Percentiles rank a stretch among this genome's conserved stretches.
phyloP scores from a whole-genome alignment of 2,113 vertebrate genomes.

The Pleuronectes platessa region DNA sequence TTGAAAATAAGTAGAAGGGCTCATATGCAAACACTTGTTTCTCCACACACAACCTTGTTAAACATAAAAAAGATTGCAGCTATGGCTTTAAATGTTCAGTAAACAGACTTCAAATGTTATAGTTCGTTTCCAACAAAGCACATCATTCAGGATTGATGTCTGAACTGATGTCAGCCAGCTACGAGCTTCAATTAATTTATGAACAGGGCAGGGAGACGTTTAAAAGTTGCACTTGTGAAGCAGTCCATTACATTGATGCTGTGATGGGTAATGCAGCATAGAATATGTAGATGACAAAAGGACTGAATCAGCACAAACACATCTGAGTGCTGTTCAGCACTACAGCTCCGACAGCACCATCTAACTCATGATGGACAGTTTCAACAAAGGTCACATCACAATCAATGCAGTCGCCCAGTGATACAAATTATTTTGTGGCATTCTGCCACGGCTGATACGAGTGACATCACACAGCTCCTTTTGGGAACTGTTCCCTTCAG shows the following conservation, averaged over 20 bases:
- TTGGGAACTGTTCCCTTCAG: too few relatives aligned
- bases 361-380: too few relatives aligned
- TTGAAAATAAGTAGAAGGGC: background rate
- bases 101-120: background rate
- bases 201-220: background rate
- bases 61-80: too few relatives aligned
- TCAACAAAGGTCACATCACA: too few relatives aligned
- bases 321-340: background rate
- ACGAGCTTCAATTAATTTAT: background rate
- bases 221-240: background rate
- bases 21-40: background rate
- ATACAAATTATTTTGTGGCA: too few relatives aligned
- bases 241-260: background rate
- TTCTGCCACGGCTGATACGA: too few relatives aligned
- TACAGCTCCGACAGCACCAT: too few relatives aligned
- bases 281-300: slow-evolving; percentile 1
- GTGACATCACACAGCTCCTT: too few relatives aligned
- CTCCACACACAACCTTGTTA: too few relatives aligned
- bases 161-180: background rate
- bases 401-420: too few relatives aligned
- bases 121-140: background rate
- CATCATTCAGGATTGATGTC: background rate
- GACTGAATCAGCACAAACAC: background rate
- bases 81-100: too few relatives aligned
- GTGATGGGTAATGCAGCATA: background rate